A percentile compares a stretch with the other conserved stretches of the same genome.
Evolutionary conservation across 1,140 invertebrate genomes (phyloP).

Genomic region (Aplysia californica): DNA sequence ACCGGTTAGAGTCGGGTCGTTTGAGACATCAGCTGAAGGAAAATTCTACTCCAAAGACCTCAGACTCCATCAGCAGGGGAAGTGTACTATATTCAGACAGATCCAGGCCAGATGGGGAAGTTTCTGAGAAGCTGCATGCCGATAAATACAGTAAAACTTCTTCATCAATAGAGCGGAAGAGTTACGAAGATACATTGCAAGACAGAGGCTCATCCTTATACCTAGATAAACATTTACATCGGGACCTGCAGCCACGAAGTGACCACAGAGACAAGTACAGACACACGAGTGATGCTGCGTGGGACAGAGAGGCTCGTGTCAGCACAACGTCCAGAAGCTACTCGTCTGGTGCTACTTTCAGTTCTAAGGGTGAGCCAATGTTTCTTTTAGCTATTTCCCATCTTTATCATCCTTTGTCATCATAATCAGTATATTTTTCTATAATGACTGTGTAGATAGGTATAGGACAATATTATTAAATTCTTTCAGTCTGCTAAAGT

Average conservation of each 20-base stretch:
- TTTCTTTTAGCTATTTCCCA: neutral
- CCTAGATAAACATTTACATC: slow-evolving; percentile 2
- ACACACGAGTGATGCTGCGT: neutral
- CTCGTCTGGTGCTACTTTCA: slow-evolving; percentile 6
- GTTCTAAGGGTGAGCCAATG: slow-evolving; percentile 20
- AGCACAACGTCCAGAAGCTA: neutral
- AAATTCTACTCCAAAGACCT: neutral
- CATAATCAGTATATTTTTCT: too few relatives aligned
- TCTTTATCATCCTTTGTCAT: neutral
- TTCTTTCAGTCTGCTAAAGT: too few relatives aligned
- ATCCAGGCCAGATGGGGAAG: slow-evolving; percentile 44
- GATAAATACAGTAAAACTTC: neutral
- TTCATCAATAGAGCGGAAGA: neutral
- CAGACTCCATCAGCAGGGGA: neutral
- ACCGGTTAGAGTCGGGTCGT: neutral
- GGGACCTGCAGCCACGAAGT: too few relatives aligned
- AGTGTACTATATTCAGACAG: too few relatives aligned
- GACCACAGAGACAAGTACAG: slow-evolving; percentile 3
- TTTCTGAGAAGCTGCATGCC: slow-evolving; percentile 30
- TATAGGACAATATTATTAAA: too few relatives aligned
- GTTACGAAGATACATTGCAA: neutral
- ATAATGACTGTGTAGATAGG: too few relatives aligned
- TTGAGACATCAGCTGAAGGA: neutral
- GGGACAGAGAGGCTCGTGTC: neutral
- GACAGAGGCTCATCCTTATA: neutral